Evolutionary conservation across 2,888 invertebrate species (phyloP).

Genomic region (Microctonus brassicae): DNA sequence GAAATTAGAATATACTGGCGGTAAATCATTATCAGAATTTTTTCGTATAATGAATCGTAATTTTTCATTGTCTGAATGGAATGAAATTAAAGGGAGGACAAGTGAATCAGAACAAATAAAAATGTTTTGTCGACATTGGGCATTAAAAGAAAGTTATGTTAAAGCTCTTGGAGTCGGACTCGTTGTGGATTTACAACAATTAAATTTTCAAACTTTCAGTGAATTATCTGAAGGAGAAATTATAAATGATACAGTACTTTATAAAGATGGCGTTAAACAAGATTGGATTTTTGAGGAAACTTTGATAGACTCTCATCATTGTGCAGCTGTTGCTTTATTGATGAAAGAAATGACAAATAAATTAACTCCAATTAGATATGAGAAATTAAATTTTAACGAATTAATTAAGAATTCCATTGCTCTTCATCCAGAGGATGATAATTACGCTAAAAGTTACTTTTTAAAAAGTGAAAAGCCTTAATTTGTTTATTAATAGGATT

Average conservation of each 20-base stretch:
- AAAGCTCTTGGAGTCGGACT: constrained; percentile 93
- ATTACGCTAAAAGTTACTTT: constrained; percentile 74
- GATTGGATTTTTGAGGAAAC: constrained; percentile 90
- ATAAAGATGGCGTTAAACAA: constrained; percentile 73
- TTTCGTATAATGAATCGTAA: constrained; percentile 90
- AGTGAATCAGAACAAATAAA: constrained; percentile 77
- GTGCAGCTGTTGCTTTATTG: constrained; percentile 80
- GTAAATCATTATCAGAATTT: constrained; percentile 82
- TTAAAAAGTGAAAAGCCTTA: constrained; percentile 71
- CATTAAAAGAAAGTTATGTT: constrained; percentile 93
- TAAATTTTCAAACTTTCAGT: constrained; percentile 79
- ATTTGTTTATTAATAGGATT: not conserved
- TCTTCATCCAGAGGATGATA: constrained; percentile 71
- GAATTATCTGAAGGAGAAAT: constrained; percentile 65
- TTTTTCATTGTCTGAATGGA: constrained; percentile 88
- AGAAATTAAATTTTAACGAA: constrained; percentile 74
- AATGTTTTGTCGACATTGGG: constrained; percentile 92
- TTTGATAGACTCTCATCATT: constrained; percentile 81
- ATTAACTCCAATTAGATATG: constrained; percentile 68
- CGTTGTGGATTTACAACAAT: constrained; percentile 79
- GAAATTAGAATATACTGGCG: constrained; percentile 83
- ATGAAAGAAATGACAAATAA: constrained; percentile 34
- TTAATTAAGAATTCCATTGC: constrained; percentile 73
- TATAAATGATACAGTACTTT: constrained; percentile 78
- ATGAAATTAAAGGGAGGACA: constrained; percentile 74